Evolutionary conservation across 2,113 vertebrate genomes (phyloP).

Genomic region (Aspidoscelis tigris): DNA sequence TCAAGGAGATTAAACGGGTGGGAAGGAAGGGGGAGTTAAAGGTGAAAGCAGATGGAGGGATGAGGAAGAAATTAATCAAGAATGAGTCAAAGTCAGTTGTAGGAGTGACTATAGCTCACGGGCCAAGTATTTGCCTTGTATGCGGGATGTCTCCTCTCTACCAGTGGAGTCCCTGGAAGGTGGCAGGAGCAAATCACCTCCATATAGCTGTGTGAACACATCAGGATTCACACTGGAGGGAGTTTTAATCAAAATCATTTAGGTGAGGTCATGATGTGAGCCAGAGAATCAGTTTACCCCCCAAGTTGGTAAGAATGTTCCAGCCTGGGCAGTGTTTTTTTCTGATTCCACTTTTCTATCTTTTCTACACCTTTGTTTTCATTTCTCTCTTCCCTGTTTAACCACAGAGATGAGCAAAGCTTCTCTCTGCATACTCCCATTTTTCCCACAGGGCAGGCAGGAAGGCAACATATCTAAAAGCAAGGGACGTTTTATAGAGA

Average conservation of each 20-base stretch:
- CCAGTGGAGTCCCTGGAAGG: no score
- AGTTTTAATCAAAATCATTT: background rate
- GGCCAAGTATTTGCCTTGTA: no score
- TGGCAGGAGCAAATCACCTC: no score
- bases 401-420: background rate
- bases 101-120: no score
- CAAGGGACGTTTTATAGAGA: background rate
- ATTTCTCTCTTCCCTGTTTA: background rate
- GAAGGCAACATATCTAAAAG: background rate
- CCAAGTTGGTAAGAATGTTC: background rate
- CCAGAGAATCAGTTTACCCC: background rate
- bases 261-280: background rate
- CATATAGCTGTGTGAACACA: no score
- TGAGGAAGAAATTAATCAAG: background rate
- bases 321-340: background rate
- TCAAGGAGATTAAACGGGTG: background rate
- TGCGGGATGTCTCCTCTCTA: no score
- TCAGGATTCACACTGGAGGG: no score
- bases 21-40: constrained; percentile 7
- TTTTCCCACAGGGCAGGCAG: background rate
- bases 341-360: background rate
- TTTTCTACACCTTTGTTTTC: no score
- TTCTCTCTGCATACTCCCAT: constrained; percentile 14
- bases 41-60: background rate
- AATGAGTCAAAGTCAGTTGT: background rate